Evolutionary conservation across 2,888 invertebrate species (phyloP).

Genomic region (Chelonus formosanus): DNA sequence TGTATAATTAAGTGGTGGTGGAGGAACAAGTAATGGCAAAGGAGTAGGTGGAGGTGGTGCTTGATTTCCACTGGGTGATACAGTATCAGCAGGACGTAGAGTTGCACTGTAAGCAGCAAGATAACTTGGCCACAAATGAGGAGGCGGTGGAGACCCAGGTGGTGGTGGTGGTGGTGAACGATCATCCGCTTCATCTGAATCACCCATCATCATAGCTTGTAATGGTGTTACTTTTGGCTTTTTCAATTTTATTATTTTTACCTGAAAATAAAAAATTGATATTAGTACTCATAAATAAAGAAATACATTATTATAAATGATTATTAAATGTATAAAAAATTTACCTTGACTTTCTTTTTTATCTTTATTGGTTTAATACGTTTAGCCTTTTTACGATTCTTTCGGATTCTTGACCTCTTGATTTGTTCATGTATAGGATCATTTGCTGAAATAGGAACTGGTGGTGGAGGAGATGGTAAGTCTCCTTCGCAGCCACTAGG

Average conservation of each 20-base stretch:
- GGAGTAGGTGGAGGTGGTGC: constrained; percentile 61
- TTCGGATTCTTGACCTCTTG: constrained; percentile 55
- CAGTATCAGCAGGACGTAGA: constrained; percentile 34
- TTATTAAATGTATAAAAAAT: constrained; percentile 8
- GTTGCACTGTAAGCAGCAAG: constrained; percentile 54
- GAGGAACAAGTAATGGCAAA: constrained; percentile 60
- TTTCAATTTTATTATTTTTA: constrained; percentile 65
- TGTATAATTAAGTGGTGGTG: constrained; percentile 61
- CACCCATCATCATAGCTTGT: constrained; percentile 62
- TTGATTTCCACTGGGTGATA: constrained; percentile 23
- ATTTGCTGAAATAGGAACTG: constrained; percentile 48
- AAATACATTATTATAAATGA: neutral
- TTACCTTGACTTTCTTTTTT: constrained; percentile 67
- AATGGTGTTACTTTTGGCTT: constrained; percentile 60
- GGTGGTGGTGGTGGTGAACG: constrained; percentile 71
- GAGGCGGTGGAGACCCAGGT: constrained; percentile 70
- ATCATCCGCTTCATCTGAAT: constrained; percentile 68
- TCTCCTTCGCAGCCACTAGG: constrained; percentile 71
- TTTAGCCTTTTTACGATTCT: constrained; percentile 67
- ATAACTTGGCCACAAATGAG: constrained; percentile 67
- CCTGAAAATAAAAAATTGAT: constrained; percentile 52
- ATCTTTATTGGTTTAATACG: constrained; percentile 67
- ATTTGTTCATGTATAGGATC: constrained; percentile 49
- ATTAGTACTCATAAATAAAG: neutral
- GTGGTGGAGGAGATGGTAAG: constrained; percentile 71